Evolutionary conservation across 1,140 invertebrate species (phyloP), one percentile per base, ranked within the genome.

Genomic region (Drosophila bifasciata): DNA sequence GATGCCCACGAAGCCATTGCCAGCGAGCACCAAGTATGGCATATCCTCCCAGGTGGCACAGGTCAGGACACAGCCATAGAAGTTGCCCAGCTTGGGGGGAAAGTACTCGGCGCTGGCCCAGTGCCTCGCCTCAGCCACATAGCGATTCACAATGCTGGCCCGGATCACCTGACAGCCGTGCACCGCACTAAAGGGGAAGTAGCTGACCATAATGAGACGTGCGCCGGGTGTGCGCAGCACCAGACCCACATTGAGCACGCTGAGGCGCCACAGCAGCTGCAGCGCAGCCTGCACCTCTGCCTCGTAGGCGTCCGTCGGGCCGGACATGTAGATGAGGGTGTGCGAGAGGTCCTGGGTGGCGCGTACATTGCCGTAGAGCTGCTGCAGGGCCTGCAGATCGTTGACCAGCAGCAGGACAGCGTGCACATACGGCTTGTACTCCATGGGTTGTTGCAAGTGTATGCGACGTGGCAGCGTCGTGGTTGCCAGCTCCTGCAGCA

Each of bases 21-120:
- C 21, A 23, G 44, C 56, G 11, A 55, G 49, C 7, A 81, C 66
- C 46, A 91, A 40, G 36, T 91, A 91, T 5, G 90, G 89, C 79
- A 91, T 81, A 15, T 91, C 83, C 59, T 86, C 69, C 89, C 89
- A 91, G 2, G 89, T 91, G 49, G 89, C 90, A 28, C 90, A 91
- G 9, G 68, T 79, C 23, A 91, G 11, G 0, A 58, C 69, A 36
- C 90, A 91, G 39, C 89, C 90, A 41, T 74, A 53, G 9, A 91
- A 83, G 19, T 91, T 85, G 2, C 21, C 9, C 39, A 90, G 32
- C 40, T 91, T 91, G 3, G 50, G 9, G 1, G 83, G 79, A 53
- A 81, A 91, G 44, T 72, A 77, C 0, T 51, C 45, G 0, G 0
- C 1, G 5, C 21, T 48, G 0, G 7, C 15, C 84, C 84, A 89